phyloP scores from a whole-genome alignment of 2,113 vertebrate genomes.

The Psammodynastes pulverulentus region DNA sequence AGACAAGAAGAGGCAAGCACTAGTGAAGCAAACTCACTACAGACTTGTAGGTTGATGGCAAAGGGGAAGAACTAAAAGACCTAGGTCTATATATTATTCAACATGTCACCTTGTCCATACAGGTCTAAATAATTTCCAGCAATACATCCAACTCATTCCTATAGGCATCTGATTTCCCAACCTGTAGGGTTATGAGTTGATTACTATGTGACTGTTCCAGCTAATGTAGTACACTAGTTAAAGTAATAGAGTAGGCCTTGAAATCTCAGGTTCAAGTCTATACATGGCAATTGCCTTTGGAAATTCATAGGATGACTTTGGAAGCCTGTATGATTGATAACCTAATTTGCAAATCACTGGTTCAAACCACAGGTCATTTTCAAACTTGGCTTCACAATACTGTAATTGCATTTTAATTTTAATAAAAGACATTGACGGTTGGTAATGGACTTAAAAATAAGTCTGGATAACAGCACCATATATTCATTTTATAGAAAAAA shows the following conservation, averaged over 20 bases:
- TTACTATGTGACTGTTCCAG: neutral
- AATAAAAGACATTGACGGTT: neutral
- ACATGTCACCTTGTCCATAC: neutral
- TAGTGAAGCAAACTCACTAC: neutral
- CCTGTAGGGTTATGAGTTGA: neutral
- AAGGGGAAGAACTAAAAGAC: neutral
- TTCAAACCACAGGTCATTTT: neutral
- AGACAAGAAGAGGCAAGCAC: neutral
- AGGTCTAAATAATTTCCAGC: neutral
- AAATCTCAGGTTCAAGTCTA: neutral
- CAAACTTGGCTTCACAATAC: neutral
- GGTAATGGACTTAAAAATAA: too few species aligned
- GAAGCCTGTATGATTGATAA: neutral
- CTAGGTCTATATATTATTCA: neutral
- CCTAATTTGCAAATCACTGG: neutral
- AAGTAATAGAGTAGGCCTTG: neutral
- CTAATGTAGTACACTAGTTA: neutral
- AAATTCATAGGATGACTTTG: neutral
- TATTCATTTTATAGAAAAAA: neutral
- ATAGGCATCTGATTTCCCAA: neutral
- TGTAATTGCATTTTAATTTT: neutral
- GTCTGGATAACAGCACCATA: neutral
- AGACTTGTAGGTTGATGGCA: neutral
- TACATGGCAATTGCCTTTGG: neutral
- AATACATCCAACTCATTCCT: neutral